phyloP scores from a whole-genome alignment of 1,140 invertebrate species.

The Zaprionus ornatus region DNA sequence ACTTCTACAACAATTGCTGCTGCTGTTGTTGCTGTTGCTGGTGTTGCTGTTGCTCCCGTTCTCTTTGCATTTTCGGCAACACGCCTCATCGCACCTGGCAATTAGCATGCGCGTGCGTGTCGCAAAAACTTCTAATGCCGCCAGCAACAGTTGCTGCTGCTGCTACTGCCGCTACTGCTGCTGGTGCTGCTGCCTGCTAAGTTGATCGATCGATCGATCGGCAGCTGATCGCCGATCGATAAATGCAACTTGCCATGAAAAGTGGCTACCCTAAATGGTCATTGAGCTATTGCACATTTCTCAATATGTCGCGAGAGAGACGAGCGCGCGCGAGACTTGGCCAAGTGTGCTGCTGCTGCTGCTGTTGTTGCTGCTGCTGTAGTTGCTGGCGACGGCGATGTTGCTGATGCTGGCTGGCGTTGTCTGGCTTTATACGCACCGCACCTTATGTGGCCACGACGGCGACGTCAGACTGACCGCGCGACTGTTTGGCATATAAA shows the following conservation, averaged over 20 bases:
- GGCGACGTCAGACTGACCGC: conserved; percentile 52
- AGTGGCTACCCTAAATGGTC: conserved; percentile 79
- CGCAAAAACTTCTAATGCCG: background rate
- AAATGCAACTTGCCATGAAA: conserved; percentile 84
- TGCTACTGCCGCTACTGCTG: background rate
- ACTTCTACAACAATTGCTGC: background rate
- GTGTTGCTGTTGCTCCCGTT: conserved; percentile 5
- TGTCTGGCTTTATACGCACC: conserved; percentile 77
- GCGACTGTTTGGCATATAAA: conserved; percentile 70
- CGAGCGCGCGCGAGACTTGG: conserved; percentile 8
- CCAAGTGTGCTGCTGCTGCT: conserved; percentile 59
- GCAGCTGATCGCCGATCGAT: conserved; percentile 63
- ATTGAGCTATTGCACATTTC: conserved; percentile 84
- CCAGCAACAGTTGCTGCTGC: conserved; percentile 4
- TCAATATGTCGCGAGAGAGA: conserved; percentile 82
- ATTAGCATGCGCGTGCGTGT: conserved; percentile 56
- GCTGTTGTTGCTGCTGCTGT: background rate
- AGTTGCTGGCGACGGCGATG: conserved; percentile 1
- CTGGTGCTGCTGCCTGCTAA: conserved; percentile 20
- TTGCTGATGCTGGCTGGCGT: conserved; percentile 36
- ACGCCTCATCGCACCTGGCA: conserved; percentile 45
- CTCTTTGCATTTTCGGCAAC: conserved; percentile 13
- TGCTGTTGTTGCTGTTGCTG: conserved; percentile 9
- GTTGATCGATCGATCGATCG: conserved; percentile 59
- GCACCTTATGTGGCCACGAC: conserved; percentile 65